phyloP scores from a whole-genome alignment of 1,140 invertebrate genomes.

The Cydia pomonella region DNA sequence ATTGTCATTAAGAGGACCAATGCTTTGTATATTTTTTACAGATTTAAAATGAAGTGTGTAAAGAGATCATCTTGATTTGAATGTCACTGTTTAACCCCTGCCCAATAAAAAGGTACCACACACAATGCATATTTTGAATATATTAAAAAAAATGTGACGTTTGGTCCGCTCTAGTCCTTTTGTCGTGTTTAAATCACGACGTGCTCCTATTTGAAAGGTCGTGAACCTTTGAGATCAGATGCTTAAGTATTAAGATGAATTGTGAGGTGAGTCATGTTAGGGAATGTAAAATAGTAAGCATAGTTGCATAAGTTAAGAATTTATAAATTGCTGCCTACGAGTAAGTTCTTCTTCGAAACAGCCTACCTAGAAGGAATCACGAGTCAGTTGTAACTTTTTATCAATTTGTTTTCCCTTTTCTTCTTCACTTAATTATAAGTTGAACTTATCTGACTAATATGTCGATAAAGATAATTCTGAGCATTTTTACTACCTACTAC shows the following conservation, averaged over 20 bases:
- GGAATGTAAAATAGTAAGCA: slow-evolving; percentile 13
- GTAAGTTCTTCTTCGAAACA: not conserved
- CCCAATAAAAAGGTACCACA: slow-evolving; percentile 52
- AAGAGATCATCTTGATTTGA: slow-evolving; percentile 56
- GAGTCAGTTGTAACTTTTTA: not conserved
- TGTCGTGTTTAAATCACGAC: slow-evolving; percentile 58
- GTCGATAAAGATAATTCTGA: no score
- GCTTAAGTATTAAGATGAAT: slow-evolving; percentile 54
- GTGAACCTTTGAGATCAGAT: slow-evolving; percentile 49
- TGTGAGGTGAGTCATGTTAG: slow-evolving; percentile 44
- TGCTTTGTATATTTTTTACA: slow-evolving; percentile 62
- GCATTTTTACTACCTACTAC: no score
- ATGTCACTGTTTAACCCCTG: slow-evolving; percentile 64
- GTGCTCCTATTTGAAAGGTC: slow-evolving; percentile 59
- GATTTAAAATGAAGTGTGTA: slow-evolving; percentile 45
- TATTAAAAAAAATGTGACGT: slow-evolving; percentile 73
- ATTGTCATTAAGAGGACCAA: slow-evolving; percentile 54
- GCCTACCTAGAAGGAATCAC: not conserved
- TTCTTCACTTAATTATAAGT: not conserved
- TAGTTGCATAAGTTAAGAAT: not conserved
- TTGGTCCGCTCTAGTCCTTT: slow-evolving; percentile 61
- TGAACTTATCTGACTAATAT: no score
- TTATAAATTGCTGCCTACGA: not conserved
- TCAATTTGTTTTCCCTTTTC: not conserved
- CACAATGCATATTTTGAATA: slow-evolving; percentile 77